A percentile compares a stretch with the other conserved stretches of the same genome.
phyloP scores from a whole-genome alignment of 2,888 invertebrate genomes.

The Machimus atricapillus region DNA sequence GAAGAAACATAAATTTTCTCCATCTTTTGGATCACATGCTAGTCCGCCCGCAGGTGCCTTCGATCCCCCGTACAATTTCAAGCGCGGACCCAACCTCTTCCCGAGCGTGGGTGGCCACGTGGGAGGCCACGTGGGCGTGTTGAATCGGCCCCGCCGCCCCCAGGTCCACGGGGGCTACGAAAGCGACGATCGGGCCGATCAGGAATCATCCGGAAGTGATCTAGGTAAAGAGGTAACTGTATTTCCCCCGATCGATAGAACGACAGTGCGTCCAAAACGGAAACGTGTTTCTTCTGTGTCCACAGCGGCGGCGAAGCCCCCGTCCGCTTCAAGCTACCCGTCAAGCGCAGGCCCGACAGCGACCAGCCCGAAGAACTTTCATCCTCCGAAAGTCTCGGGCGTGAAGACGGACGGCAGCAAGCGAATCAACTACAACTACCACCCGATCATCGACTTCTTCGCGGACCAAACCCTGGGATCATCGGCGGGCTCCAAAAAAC shows the following conservation, averaged over 20 bases:
- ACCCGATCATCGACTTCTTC: slow-evolving; percentile 84
- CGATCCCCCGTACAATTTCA: slow-evolving; percentile 50
- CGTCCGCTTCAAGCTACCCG: background rate
- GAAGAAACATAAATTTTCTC: slow-evolving; percentile 45
- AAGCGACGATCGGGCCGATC: slow-evolving; percentile 52
- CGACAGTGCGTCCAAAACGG: slow-evolving; percentile 56
- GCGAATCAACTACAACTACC: slow-evolving; percentile 81
- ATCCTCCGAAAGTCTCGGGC: slow-evolving; percentile 26
- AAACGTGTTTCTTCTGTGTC: slow-evolving; percentile 59
- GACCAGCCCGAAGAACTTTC: slow-evolving; percentile 17
- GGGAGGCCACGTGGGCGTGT: background rate
- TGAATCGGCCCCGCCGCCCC: slow-evolving; percentile 46
- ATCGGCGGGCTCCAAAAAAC: slow-evolving; percentile 33
- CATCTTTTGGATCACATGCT: slow-evolving; percentile 57
- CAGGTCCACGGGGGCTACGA: background rate
- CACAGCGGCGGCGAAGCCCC: slow-evolving; percentile 35
- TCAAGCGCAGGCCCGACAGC: slow-evolving; percentile 44
- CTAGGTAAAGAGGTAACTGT: slow-evolving; percentile 58
- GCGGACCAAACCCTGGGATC: slow-evolving; percentile 57
- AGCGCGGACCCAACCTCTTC: slow-evolving; percentile 40
- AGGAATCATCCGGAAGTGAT: slow-evolving; percentile 56
- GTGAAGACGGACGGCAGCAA: slow-evolving; percentile 53
- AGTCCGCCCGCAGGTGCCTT: slow-evolving; percentile 57
- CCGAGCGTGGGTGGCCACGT: background rate
- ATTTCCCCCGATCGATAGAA: slow-evolving; percentile 50